Conservation (phyloP, 2,797 vertebrate genomes). For the Brotula barbata region DNA sequence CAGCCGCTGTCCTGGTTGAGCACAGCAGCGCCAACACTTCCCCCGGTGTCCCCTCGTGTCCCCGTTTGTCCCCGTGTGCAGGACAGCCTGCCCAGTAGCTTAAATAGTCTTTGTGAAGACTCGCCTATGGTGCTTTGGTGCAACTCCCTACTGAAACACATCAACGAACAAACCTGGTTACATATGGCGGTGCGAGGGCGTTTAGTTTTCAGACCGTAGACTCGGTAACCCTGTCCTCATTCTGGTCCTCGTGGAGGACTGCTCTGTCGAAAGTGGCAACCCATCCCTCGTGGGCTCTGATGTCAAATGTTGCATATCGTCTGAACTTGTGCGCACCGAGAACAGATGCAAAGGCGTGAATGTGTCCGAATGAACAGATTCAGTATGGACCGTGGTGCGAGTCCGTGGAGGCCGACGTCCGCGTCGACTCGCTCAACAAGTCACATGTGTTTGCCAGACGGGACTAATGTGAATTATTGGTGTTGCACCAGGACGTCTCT, state of each 20-base stretch:
- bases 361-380: constrained; percentile 54
- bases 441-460: constrained; percentile 55
- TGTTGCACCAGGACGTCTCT: constrained; percentile 53
- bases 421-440: constrained; percentile 38
- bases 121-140: constrained; percentile 71
- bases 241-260: constrained; percentile 11
- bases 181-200: constrained; percentile 20
- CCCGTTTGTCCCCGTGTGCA: constrained; percentile 5
- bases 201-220: constrained; percentile 36
- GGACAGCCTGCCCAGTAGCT: constrained; percentile 30
- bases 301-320: constrained; percentile 31
- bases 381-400: constrained; percentile 44
- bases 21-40: constrained; percentile 48
- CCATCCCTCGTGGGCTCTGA: constrained; percentile 23
- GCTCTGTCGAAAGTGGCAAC: constrained; percentile 25
- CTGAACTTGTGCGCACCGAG: constrained; percentile 29
- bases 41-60: constrained; percentile 26
- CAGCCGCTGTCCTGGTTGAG: constrained; percentile 51
- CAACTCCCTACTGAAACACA: constrained; percentile 62
- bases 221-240: constrained; percentile 36
- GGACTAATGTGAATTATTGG: constrained; percentile 45
- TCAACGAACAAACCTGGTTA: constrained; percentile 42
- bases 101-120: constrained; percentile 48
- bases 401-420: constrained; percentile 57
- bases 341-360: constrained; percentile 43